Evolutionary conservation across 2,113 vertebrate genomes (phyloP), one percentile per base, ranked within the genome.

Genomic region (Pontoporia blainvillei): DNA sequence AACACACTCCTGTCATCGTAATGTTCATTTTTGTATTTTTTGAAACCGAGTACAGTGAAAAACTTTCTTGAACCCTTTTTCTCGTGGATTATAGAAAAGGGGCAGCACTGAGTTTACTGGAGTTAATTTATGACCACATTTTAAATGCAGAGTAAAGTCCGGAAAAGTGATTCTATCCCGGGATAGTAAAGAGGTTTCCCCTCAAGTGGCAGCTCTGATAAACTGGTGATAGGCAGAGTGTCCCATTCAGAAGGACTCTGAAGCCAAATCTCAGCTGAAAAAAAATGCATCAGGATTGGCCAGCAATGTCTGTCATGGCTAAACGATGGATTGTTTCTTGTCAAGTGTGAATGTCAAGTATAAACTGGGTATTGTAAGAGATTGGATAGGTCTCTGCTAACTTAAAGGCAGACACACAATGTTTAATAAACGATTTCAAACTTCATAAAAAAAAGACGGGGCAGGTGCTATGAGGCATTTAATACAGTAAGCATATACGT

Each of bases 21-120:
- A 46, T 92, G 84, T 3, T 52, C 1, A 0, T 54, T 96, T 98
- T 96, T 97, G 17, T 98, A 96, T 94, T 75, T 85, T 97, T 98
- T 85, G 89, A 96, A 86, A 76, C 44, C 4, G 15, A 95, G 54
- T 81, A 44, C 96, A 71, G 3, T 6, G 85, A 94, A 90, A 81
- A 73, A 61, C 69, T 96, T 95, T 92, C 94, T 82, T 34, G 86
- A 95, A 83, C 87, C 82, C 85, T 91, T 81, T 79, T 71, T 92
- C 87, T 97, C 94, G 91, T 66, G 52, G 92, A 96, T 98, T 94
- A 46, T 90, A 97, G 96, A 66, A 52, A 52, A 17, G 15, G 52
- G 52, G 52, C 15, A 52, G 52, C 9, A 18, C 29, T n/a, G 11
- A 21, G 31, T 86, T 84, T 90, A 39, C 29, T 69, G 64, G 27